Percentiles rank a stretch among this genome's conserved stretches.
phyloP scores from a whole-genome alignment of 2,797 vertebrate species.

The Mus minutoides region DNA sequence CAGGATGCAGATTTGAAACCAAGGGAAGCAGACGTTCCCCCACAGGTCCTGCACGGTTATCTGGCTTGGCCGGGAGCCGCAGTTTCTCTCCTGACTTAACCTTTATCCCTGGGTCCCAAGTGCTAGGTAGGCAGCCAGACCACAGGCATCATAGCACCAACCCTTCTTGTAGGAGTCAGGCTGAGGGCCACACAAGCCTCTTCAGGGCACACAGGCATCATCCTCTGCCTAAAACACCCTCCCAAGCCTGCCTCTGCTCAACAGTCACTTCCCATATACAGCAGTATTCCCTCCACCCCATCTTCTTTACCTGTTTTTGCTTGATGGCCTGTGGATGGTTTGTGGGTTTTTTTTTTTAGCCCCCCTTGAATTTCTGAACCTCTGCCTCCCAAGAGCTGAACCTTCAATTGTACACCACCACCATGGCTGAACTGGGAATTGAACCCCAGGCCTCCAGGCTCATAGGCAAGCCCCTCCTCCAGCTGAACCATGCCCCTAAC shows the following conservation, averaged over 20 bases:
- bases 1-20: conserved; percentile 46
- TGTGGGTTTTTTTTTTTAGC: no score
- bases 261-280: not conserved
- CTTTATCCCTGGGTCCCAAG: conserved; percentile 33
- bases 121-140: conserved; percentile 36
- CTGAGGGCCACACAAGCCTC: not conserved
- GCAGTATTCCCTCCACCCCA: fast-evolving
- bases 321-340: not conserved
- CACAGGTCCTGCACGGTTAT: conserved; percentile 56
- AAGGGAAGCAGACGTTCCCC: conserved; percentile 51
- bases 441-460: not conserved
- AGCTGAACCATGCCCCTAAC: not conserved
- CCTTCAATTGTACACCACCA: not conserved
- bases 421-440: not conserved
- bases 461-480: not conserved
- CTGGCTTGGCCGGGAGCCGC: conserved; percentile 37
- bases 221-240: not conserved
- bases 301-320: not conserved
- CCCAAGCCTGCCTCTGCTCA: not conserved
- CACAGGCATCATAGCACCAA: not conserved
- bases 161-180: not conserved
- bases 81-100: conserved; percentile 27
- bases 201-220: not conserved
- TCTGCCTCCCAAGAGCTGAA: not conserved
- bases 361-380: not conserved